Percentiles rank a stretch among this genome's conserved stretches.
These are phyloP conservation scores for Hetaerina americana DNA, from an alignment of 1,140 invertebrate genomes.

Conservation along the genomic window DNA sequence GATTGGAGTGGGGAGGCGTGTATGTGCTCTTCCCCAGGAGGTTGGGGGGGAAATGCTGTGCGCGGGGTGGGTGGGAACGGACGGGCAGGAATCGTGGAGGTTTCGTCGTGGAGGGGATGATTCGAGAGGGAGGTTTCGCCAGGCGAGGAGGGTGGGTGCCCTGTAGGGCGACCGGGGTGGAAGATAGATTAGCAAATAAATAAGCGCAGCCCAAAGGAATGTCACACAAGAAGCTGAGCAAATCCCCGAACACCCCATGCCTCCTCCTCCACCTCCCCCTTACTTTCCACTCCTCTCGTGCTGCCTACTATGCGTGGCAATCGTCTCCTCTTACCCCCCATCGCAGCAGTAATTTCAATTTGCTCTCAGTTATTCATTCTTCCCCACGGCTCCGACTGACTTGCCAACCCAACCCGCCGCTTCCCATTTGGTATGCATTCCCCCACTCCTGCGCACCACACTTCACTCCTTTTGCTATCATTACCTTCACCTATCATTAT, in stretches of 20 bases:
- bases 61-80: not conserved
- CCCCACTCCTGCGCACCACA: not conserved
- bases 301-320: no score
- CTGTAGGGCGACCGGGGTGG: no score
- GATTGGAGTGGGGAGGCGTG: not conserved
- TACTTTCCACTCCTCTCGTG: no score
- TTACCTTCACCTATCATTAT: no score
- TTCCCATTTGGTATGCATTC: not conserved
- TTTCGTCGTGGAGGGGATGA: no score
- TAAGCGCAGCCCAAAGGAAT: not conserved
- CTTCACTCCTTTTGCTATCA: no score
- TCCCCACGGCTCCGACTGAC: no score
- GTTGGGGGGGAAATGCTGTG: no score
- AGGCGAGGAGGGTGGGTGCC: not conserved
- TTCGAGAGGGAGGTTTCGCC: not conserved
- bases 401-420: no score
- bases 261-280: not conserved
- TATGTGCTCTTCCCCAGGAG: no score
- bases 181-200: not conserved
- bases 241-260: not conserved
- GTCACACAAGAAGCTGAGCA: not conserved
- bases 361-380: not conserved
- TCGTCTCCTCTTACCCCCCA: not conserved
- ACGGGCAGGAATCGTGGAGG: no score
- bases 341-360: not conserved